phyloP scores from a whole-genome alignment of 92 coral and sea anemone genomes.

The Epizoanthus rinbou region DNA sequence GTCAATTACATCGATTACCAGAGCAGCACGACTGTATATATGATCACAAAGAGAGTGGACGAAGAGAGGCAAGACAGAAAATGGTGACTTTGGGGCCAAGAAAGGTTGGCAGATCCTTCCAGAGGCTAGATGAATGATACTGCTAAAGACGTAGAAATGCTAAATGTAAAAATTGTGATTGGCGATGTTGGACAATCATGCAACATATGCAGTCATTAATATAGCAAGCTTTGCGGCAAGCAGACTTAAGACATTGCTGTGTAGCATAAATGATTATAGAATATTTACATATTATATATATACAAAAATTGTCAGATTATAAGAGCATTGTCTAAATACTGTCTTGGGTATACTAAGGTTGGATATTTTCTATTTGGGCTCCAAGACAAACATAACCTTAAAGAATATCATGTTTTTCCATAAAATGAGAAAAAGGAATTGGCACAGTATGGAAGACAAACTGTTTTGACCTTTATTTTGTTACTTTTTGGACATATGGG shows the following conservation, averaged over 20 bases:
- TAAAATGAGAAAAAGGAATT: no score
- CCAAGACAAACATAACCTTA: no score
- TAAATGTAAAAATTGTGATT: neutral
- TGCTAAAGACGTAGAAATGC: neutral
- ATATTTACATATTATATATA: neutral
- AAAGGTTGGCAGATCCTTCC: slow-evolving; percentile 91
- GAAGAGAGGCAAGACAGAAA: slow-evolving; percentile 83
- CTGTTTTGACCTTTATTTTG: no score
- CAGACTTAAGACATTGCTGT: slow-evolving; percentile 19
- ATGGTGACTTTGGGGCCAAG: slow-evolving; percentile 87
- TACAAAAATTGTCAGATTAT: no score
- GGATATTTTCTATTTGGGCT: no score
- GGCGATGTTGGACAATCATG: neutral
- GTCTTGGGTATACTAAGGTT: no score
- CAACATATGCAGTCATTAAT: slow-evolving; percentile 31
- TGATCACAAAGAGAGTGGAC: slow-evolving; percentile 92
- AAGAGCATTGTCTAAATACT: no score
- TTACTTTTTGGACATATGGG: no score
- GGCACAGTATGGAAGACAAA: no score
- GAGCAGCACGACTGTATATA: slow-evolving; percentile 82
- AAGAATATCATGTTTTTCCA: no score
- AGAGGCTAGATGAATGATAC: slow-evolving; percentile 80
- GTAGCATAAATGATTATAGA: neutral
- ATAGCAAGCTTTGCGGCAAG: slow-evolving; percentile 1
- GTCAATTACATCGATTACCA: slow-evolving; percentile 89